phyloP scores from a whole-genome alignment of 2,888 invertebrate genomes.

The Anorthoa munda region DNA sequence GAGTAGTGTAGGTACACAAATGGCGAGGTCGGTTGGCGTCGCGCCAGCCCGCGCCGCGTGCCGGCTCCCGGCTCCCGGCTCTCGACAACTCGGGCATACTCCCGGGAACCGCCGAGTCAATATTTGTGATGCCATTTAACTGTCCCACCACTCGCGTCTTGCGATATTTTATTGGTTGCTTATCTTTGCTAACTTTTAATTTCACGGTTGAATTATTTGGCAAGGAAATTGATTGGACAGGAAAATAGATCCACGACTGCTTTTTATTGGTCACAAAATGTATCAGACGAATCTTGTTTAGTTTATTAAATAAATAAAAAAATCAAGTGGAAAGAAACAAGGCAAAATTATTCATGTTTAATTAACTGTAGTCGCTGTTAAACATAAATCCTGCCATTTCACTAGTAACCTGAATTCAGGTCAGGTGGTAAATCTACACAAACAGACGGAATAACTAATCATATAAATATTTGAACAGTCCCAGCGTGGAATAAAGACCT shows the following conservation, averaged over 20 bases:
- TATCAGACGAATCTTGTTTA: background rate
- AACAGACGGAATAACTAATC: conserved; percentile 49
- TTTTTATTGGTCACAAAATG: background rate
- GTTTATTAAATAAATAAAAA: background rate
- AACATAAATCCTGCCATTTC: conserved; percentile 40
- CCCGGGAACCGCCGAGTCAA: conserved; percentile 82
- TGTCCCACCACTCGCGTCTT: conserved; percentile 76
- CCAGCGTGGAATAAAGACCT: conserved; percentile 36
- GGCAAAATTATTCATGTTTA: conserved; percentile 7
- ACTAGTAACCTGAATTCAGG: conserved; percentile 31
- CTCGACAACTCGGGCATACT: conserved; percentile 71
- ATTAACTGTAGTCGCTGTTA: conserved; percentile 15
- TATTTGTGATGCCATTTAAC: conserved; percentile 87
- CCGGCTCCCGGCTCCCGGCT: conserved; percentile 37
- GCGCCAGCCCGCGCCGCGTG: conserved; percentile 69
- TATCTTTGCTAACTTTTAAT: conserved; percentile 70
- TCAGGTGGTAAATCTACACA: conserved; percentile 43
- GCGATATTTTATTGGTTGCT: conserved; percentile 78
- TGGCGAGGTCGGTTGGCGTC: conserved; percentile 70
- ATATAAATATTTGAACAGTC: conserved; percentile 55
- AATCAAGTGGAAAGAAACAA: background rate
- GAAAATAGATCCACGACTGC: background rate
- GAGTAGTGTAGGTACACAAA: conserved; percentile 68
- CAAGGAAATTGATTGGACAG: conserved; percentile 16
- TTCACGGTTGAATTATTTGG: conserved; percentile 51